Base-by-base conservation (phyloP, 2,113 vertebrate genomes). In the Malaclemys terrapin region DNA sequence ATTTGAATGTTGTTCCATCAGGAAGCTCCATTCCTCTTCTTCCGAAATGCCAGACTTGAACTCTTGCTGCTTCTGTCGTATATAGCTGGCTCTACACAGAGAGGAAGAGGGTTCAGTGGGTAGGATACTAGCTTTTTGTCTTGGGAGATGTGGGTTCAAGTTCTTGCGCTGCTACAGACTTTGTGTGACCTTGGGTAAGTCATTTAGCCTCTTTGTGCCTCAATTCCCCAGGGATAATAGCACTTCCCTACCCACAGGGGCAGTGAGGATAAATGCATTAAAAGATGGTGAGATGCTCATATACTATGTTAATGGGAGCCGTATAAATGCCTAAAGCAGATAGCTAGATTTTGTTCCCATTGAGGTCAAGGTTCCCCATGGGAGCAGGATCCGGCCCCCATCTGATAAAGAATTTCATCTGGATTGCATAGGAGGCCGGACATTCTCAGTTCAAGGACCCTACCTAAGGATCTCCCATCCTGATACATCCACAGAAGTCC, bases 341-440 rank as follows among this genome's bases (percentile, higher is more conserved):
- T 59, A 95, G 89, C 82, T 86, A 59, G 56, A 59, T 59, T 27
- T 84, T 85, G 80, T 79, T 95, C 49, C 83, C 57, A 65, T 31
- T 65, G 87, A 91, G 95, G 94, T 94, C 91, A 94, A 95, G 95
- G 94, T 85, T 94, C 94, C 52, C 93, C 96, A 95, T 96, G 75
- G 94, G 93, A 97, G 96, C 59, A 94, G 94, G 95, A 96, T 94
- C 91, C 45, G 0, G 91, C 94, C 94, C 93, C 90, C 93, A 91
- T 94, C 94, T 82, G 96, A 97, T 97, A 97, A 96, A 94, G 89
- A 96, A 93, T 93, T 95, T 96, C 96, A 97, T 97, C 97, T 97
- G 95, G 97, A 95, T 97, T 95, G 87, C 96, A 97, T 94, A 97
- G 97, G 96, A 94, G 88, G 90, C 54, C 56, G 96, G 87, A 95